Evolutionary conservation across 1,140 invertebrate species (phyloP).

Genomic region (Papilio dardanus): DNA sequence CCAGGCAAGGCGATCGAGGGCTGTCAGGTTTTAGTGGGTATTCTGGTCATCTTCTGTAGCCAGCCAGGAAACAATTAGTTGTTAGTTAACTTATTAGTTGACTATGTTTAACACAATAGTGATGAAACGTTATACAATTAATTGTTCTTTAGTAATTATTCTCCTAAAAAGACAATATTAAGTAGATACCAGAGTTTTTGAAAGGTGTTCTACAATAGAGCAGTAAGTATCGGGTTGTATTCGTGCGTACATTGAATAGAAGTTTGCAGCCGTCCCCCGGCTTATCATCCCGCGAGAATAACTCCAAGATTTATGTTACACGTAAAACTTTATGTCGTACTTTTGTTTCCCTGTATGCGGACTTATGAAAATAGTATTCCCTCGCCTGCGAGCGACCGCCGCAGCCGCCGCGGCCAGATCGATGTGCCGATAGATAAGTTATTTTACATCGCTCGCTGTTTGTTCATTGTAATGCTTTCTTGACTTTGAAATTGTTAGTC

Average conservation of each 20-base stretch:
- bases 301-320: slow-evolving; percentile 76
- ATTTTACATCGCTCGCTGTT: slow-evolving; percentile 36
- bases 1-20: too few species aligned
- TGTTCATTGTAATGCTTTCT: slow-evolving; percentile 30
- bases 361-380: slow-evolving; percentile 51
- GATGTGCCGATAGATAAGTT: slow-evolving; percentile 36
- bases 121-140: too few species aligned
- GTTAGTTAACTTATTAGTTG: neutral
- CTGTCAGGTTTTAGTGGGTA: too few species aligned
- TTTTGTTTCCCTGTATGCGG: slow-evolving; percentile 65
- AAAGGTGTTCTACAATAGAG: neutral
- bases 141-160: neutral
- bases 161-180: neutral
- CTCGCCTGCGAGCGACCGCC: slow-evolving; percentile 30
- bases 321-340: slow-evolving; percentile 76
- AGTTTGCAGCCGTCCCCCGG: slow-evolving; percentile 50
- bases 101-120: neutral
- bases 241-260: slow-evolving; percentile 31
- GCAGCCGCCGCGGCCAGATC: slow-evolving; percentile 7
- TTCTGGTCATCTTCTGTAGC: too few species aligned
- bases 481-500: slow-evolving; percentile 16
- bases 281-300: slow-evolving; percentile 78
- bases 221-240: slow-evolving; percentile 9
- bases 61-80: neutral
- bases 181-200: neutral